phyloP scores from a whole-genome alignment of 2,113 vertebrate species.

The Rhinoptilus africanus region DNA sequence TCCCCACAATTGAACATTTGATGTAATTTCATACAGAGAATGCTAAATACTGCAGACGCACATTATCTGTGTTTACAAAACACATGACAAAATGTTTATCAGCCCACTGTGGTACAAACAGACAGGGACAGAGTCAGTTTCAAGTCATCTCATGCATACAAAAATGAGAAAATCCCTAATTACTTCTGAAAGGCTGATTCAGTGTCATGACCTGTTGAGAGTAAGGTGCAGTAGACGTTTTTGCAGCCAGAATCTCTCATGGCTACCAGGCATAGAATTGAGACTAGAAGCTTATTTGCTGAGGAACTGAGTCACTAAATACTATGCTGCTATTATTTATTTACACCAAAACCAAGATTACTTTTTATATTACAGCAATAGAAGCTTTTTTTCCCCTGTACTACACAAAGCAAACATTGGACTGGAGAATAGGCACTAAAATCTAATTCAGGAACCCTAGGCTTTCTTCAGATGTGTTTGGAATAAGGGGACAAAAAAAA shows the following conservation, averaged over 20 bases:
- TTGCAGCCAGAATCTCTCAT: background rate
- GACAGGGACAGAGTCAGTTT: background rate
- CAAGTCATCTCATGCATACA: background rate
- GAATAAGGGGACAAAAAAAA: background rate
- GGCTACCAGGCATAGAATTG: background rate
- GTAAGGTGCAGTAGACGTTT: background rate
- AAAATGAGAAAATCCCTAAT: background rate
- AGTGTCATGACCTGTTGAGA: background rate
- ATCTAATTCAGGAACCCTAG: background rate
- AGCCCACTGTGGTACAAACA: background rate
- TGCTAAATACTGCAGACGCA: background rate
- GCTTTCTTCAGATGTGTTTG: background rate
- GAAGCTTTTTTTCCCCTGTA: fast-evolving
- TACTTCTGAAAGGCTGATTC: background rate
- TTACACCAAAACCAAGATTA: background rate
- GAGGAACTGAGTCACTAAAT: background rate
- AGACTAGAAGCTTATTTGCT: background rate
- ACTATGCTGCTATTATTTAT: background rate
- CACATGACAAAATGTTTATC: background rate
- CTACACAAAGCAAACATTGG: background rate
- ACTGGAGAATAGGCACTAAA: background rate
- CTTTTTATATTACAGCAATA: background rate
- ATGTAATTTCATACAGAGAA: background rate
- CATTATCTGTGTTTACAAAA: background rate
- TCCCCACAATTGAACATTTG: background rate